These are phyloP conservation scores for Vanessa tameamea DNA, from an alignment of 1,140 invertebrate genomes.

Conservation along the genomic window DNA sequence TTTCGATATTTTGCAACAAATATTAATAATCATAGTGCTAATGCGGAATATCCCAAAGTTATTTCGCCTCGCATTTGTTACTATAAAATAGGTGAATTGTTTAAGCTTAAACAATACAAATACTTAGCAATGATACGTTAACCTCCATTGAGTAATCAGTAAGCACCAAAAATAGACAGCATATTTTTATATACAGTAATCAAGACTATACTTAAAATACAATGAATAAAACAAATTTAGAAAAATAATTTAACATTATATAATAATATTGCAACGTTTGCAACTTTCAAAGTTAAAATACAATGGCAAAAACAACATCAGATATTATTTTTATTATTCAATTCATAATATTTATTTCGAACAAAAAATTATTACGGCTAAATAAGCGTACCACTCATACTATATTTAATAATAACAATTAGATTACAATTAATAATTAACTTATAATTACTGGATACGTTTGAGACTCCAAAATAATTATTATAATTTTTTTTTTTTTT, in stretches of 20 bases:
- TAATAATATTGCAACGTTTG: not conserved
- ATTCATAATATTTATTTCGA: not conserved
- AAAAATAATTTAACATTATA: not conserved
- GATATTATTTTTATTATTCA: not conserved
- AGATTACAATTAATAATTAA: slow-evolving; percentile 4
- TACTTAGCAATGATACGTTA: not conserved
- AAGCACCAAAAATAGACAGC: not conserved
- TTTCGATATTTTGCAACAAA: too few species aligned
- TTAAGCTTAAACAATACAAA: not conserved
- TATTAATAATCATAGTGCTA: too few species aligned
- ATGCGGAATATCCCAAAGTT: too few species aligned
- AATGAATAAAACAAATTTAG: slow-evolving; percentile 6
- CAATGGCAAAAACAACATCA: not conserved
- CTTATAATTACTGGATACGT: slow-evolving; percentile 30
- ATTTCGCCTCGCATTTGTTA: too few species aligned
- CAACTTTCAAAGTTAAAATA: not conserved
- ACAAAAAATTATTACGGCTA: too few species aligned
- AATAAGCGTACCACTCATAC: not conserved
- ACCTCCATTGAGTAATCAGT: not conserved
- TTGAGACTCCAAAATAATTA: slow-evolving; percentile 35
- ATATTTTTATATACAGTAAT: slow-evolving; percentile 2
- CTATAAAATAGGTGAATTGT: too few species aligned
- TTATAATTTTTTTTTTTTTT: slow-evolving; percentile 21
- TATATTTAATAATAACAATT: slow-evolving; percentile 1
- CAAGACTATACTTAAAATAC: not conserved